Base-by-base conservation (phyloP, 2,113 vertebrate genomes). In the Ascaphus truei region DNA sequence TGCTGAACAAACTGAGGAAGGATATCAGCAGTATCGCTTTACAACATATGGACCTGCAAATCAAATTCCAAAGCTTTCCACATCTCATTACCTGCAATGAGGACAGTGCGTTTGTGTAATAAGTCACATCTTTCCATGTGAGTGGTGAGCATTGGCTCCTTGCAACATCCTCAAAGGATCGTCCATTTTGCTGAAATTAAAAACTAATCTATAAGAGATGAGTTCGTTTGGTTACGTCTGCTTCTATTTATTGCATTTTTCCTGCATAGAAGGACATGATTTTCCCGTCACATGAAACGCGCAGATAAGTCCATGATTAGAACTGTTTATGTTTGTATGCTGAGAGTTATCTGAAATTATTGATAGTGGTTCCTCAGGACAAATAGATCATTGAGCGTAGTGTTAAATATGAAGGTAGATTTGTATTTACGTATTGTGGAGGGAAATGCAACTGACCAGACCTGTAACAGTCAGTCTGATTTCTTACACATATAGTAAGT, bases 61-160 rank as follows among this genome's bases (percentile, higher is more conserved):
- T 89, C 88, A 89, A 93, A 88, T 92, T 90, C 88, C 85, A 90
- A 89, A 91, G 85, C 89, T 90, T 91, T 92, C 88, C 86, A 87
- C 88, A 89, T 92, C 87, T 93, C 85, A 89, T 93, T 93, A 93
- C 93, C 86, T 85, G 82, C 86, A 88, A 88, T 88, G 84, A 92
- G 83, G 90, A 87, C 87, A 90, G 86, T 87, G 88, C 87, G 83
- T 86, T 88, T 85, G 56, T 86, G 81, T 88, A 89, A 90, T 87
- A 88, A 89, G 89, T 91, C 88, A 89, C 84, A 88, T 86, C 80
- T 84, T 86, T 86, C 88, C 76, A 80, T 83, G 79, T 77, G 86
- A 90, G 84, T 81, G 83, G 84, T 77, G 83, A 91, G 86, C 80
- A 76, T 82, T 83, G 87, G 86, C 82, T 90, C 86, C 84, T 86